phyloP scores from a whole-genome alignment of 2,888 invertebrate genomes.

The Eutolmus rufibarbis region DNA sequence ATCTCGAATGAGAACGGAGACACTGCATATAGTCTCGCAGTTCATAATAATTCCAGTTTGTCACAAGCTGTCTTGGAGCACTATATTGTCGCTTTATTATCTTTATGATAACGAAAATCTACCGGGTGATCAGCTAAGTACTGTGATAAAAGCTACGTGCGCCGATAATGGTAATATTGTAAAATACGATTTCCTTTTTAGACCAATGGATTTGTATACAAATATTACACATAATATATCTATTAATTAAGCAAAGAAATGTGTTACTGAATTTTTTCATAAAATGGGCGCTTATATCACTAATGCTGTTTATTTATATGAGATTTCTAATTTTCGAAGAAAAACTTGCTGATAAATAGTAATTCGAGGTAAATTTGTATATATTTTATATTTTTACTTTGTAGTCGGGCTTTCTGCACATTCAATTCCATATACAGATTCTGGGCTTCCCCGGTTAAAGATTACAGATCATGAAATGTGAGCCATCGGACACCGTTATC shows the following conservation, averaged over 20 bases:
- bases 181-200: not conserved
- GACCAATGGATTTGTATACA: not conserved
- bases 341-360: not conserved
- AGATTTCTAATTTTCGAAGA: not conserved
- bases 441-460: not conserved
- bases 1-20: slow-evolving; percentile 81
- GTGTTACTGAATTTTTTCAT: not conserved
- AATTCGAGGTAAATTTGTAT: not conserved
- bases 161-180: not conserved
- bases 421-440: not conserved
- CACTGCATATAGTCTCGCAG: slow-evolving; percentile 84
- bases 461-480: not conserved
- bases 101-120: slow-evolving; percentile 43
- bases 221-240: not conserved
- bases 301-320: too few species aligned
- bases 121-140: not conserved
- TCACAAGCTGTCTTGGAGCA: slow-evolving; percentile 82
- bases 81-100: slow-evolving; percentile 58
- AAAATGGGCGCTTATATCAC: too few species aligned
- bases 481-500: not conserved
- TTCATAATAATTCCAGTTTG: slow-evolving; percentile 69
- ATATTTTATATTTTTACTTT: not conserved
- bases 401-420: not conserved
- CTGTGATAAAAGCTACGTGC: not conserved
- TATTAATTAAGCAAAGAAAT: not conserved